Evolutionary conservation across 2,113 vertebrate species (phyloP).

Genomic region (Pteruthius melanotis): DNA sequence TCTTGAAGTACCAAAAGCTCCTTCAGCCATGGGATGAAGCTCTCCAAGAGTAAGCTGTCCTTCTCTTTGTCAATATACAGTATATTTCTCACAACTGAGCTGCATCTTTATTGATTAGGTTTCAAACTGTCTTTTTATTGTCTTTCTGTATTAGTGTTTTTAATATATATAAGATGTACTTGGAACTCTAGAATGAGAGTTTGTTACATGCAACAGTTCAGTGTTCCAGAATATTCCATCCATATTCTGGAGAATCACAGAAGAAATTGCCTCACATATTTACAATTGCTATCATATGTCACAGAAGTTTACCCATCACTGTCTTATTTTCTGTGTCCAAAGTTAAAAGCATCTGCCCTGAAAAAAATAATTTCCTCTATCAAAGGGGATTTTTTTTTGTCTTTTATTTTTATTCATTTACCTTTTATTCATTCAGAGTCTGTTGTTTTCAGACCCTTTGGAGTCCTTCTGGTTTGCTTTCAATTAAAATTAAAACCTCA

Average conservation of each 20-base stretch:
- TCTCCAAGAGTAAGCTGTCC: fast-evolving
- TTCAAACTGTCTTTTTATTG: not conserved
- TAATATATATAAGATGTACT: not conserved
- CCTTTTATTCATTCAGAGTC: not conserved
- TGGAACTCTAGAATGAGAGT: not conserved
- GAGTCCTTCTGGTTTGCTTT: not conserved
- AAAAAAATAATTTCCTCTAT: not conserved
- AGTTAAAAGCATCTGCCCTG: not conserved
- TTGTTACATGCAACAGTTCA: fast-evolving
- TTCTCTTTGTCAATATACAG: not conserved
- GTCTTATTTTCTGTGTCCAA: not conserved
- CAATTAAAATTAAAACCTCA: not conserved
- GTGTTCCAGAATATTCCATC: not conserved
- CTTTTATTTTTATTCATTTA: not conserved
- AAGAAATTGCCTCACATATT: not conserved
- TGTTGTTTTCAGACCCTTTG: not conserved
- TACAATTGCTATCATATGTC: not conserved
- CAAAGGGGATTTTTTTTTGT: not conserved
- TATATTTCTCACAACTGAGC: not conserved
- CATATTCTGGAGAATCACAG: not conserved
- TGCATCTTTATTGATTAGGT: not conserved
- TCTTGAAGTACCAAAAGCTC: fast-evolving
- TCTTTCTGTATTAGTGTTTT: not conserved
- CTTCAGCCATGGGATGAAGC: not conserved
- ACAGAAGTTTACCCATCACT: not conserved